These are phyloP conservation scores for Epizoanthus fatuus DNA, from an alignment of 92 coral and sea anemone species.

Conservation along the genomic window DNA sequence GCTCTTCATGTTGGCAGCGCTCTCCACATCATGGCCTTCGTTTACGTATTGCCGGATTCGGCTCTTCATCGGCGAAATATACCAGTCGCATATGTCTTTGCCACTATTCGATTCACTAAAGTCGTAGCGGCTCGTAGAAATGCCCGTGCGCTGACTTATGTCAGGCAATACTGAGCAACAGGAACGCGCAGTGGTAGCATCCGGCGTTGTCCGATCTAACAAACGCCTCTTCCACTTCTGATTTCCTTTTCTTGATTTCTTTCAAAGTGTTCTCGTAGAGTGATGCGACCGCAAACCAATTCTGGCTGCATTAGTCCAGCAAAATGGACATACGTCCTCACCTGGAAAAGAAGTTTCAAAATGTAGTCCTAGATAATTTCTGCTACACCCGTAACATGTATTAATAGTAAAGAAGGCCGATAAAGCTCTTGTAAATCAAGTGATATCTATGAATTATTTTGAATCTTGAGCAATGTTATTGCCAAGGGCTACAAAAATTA, in stretches of 20 bases:
- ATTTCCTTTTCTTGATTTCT: neutral
- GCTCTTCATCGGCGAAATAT: constrained; percentile 31
- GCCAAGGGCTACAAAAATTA: no score
- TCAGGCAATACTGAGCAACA: neutral
- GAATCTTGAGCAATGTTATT: no score
- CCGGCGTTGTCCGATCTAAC: constrained; percentile 16
- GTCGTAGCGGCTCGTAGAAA: neutral
- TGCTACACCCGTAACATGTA: no score
- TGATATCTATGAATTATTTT: no score
- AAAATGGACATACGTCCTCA: constrained; percentile 18
- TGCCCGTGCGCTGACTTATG: neutral
- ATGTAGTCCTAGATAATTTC: no score
- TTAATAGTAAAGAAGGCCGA: no score
- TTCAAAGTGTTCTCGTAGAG: constrained; percentile 1
- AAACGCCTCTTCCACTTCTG: constrained; percentile 9
- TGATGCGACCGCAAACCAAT: constrained; percentile 28
- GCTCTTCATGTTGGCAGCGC: constrained; percentile 40
- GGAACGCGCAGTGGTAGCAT: constrained; percentile 9
- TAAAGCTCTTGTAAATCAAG: no score
- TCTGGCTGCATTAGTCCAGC: constrained; percentile 20
- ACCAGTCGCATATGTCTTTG: constrained; percentile 35
- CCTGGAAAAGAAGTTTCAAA: neutral
- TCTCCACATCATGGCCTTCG: constrained; percentile 22
- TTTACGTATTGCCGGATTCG: constrained; percentile 38
- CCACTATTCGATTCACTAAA: constrained; percentile 27